Evolutionary conservation across 2,888 invertebrate genomes (phyloP), one percentile per base, ranked within the genome.

Genomic region (Harpagoxenus sublaevis): DNA sequence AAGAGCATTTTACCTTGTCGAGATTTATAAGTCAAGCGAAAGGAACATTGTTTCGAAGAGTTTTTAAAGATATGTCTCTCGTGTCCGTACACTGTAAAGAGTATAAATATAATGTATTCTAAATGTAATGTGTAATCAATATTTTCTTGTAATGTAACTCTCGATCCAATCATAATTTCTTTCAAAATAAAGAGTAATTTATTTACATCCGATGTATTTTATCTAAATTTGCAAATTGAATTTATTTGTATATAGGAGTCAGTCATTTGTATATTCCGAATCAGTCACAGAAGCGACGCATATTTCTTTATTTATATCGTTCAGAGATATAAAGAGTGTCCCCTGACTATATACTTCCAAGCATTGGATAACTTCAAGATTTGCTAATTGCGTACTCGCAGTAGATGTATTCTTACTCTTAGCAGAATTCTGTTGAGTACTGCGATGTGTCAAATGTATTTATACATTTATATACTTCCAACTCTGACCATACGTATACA

Each of bases 141-240:
- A 92, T 92, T 93, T 92, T 92, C 91, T 90, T 91, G 91, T 92
- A 90, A 91, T 92, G 92, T 92, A 62, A 92, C 87, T 88, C 85
- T 83, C 62, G 28, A 77, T 77, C 39, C 65, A 77, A 68, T 68
- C 68, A 79, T 91, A 79, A 89, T 89, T 88, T 85, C 35, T 88
- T 88, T 84, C 82, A 84, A 85, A 92, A 91, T 91, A 89, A 89
- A 92, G 81, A 89, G 48, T 84, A 84, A 86, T 75, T 88, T 90
- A 91, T 90, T 89, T 88, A 88, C 85, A 84, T 85, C 4, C 23
- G 4, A 55, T 15, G 39, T 71, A 39, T 57, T 73, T 28, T 57
- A 73, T 57, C 42, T 23, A 5, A 42, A 31, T 18, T 18, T 62
- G 9, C 18, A 2, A 60, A 31, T 15, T 60, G 18, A 31, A 62